Evolutionary conservation across 2,113 vertebrate species (phyloP).

Genomic region (Pungitius pungitius): DNA sequence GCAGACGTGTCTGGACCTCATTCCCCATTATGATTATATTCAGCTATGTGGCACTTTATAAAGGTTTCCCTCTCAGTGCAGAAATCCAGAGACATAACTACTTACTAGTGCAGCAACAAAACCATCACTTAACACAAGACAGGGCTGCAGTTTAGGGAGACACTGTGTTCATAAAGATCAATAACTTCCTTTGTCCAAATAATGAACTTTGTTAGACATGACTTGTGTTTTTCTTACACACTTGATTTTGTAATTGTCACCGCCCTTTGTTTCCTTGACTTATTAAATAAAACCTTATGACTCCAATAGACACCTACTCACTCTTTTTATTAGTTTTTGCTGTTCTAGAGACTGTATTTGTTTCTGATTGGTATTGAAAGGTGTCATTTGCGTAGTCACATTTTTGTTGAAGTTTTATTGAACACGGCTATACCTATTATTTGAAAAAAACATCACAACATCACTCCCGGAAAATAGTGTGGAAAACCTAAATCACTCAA

Average conservation of each 20-base stretch:
- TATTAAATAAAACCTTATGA: neutral
- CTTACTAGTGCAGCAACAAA: neutral
- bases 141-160: neutral
- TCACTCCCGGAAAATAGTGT: neutral
- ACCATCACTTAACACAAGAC: neutral
- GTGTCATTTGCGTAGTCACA: neutral
- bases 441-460: neutral
- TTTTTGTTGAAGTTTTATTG: neutral
- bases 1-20: neutral
- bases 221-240: neutral
- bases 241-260: neutral
- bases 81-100: neutral
- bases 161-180: neutral
- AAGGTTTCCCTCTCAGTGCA: neutral
- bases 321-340: neutral
- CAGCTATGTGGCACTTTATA: neutral
- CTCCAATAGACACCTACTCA: neutral
- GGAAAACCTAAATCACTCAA: neutral
- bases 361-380: neutral
- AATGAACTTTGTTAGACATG: neutral
- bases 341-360: neutral
- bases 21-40: slow-evolving; percentile 4
- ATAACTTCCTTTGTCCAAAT: neutral
- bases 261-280: neutral
- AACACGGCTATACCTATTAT: neutral